phyloP scores from a whole-genome alignment of 2,797 vertebrate genomes.

The Pachyuromys duprasi region DNA sequence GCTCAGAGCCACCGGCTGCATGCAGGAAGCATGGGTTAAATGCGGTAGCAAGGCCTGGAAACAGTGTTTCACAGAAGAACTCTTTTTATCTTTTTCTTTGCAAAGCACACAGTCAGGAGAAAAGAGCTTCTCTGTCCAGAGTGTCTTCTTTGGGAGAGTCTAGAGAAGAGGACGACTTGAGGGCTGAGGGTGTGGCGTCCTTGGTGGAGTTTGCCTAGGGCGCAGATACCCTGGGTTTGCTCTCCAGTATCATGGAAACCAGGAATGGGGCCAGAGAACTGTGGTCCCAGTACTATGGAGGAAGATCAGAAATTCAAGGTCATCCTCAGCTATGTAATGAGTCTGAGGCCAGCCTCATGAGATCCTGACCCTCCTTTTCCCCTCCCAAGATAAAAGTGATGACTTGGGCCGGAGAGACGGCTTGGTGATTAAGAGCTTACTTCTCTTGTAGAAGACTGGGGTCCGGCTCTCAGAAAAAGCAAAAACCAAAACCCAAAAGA shows the following conservation, averaged over 20 bases:
- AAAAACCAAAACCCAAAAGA: not conserved
- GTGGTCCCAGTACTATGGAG: not conserved
- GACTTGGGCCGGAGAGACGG: not conserved
- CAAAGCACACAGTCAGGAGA: not conserved
- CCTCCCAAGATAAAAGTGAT: not conserved
- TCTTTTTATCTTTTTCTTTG: conserved; percentile 27
- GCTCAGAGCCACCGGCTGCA: not conserved
- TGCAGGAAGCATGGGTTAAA: not conserved
- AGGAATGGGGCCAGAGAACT: not conserved
- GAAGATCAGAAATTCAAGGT: not conserved
- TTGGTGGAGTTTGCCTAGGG: not conserved
- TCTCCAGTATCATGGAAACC: not conserved
- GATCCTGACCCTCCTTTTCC: not conserved
- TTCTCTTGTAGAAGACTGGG: not conserved
- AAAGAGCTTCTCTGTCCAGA: not conserved
- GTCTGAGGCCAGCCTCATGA: not conserved
- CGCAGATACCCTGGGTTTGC: not conserved
- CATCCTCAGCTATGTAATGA: not conserved
- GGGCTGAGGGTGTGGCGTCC: not conserved
- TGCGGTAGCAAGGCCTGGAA: not conserved
- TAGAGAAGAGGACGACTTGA: not conserved
- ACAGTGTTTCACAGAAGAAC: conserved; percentile 41
- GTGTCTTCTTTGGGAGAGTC: not conserved
- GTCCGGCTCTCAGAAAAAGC: not conserved
- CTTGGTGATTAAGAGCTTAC: not conserved